Percentiles rank a stretch among this genome's conserved stretches.
Conservation (phyloP, 92 coral and sea anemone genomes). For the Epizoanthus rinbou region DNA sequence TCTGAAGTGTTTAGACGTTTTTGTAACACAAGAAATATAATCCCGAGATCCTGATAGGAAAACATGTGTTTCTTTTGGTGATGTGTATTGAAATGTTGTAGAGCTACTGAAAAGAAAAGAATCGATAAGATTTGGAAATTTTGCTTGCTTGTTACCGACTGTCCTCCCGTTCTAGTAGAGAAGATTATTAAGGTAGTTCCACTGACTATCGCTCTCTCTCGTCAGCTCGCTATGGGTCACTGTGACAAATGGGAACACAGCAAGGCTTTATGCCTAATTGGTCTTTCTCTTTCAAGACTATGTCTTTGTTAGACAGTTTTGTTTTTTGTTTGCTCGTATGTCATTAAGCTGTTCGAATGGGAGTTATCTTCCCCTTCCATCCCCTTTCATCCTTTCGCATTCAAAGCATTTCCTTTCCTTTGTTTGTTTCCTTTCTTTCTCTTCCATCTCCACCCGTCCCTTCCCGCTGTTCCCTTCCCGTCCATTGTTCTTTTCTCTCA, state of each 20-base stretch:
- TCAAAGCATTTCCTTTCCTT: neutral
- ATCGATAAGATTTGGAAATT: too few relatives aligned
- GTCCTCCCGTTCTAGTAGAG: neutral
- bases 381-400: neutral
- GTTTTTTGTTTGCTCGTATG: neutral
- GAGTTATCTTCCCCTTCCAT: neutral
- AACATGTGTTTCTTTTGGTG: too few relatives aligned
- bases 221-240: neutral
- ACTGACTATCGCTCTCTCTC: neutral
- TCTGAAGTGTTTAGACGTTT: too few relatives aligned
- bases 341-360: neutral
- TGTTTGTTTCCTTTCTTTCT: neutral
- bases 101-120: too few relatives aligned
- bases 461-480: neutral
- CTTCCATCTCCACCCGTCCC: neutral
- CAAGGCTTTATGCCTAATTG: neutral
- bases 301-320: neutral
- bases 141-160: neutral
- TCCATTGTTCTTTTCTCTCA: neutral
- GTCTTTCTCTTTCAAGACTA: neutral
- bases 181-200: neutral
- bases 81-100: too few relatives aligned
- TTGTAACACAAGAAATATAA: too few relatives aligned
- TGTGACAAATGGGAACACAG: neutral
- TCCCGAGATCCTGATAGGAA: too few relatives aligned